These are phyloP conservation scores for Pelodytes ibericus DNA, from an alignment of 2,797 vertebrate species.

Conservation along the genomic window DNA sequence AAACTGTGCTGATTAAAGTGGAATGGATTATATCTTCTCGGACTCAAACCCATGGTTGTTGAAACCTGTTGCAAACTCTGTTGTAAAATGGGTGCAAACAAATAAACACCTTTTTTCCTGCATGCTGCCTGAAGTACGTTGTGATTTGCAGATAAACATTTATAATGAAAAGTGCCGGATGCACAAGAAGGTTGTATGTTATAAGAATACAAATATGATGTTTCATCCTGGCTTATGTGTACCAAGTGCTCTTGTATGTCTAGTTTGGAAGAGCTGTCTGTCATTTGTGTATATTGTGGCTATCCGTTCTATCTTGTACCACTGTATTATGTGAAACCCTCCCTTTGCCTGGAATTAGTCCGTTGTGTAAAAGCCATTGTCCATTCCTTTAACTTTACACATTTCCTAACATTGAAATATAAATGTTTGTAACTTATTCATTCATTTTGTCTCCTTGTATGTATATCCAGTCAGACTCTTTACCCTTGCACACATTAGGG, in stretches of 20 bases:
- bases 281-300: conserved; percentile 70
- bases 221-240: conserved; percentile 70
- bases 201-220: conserved; percentile 67
- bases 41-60: conserved; percentile 67
- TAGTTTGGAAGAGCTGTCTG: conserved; percentile 70
- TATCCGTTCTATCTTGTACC: conserved; percentile 71
- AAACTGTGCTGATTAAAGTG: conserved; percentile 67
- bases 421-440: conserved; percentile 80
- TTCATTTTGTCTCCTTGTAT: conserved; percentile 70
- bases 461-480: conserved; percentile 15
- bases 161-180: conserved; percentile 68
- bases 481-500: background rate
- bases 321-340: conserved; percentile 69
- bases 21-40: conserved; percentile 71
- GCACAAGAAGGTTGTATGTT: conserved; percentile 70
- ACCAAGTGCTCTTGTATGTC: conserved; percentile 69
- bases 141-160: conserved; percentile 71
- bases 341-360: conserved; percentile 72
- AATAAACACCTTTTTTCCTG: conserved; percentile 75
- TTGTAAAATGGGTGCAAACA: conserved; percentile 69
- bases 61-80: conserved; percentile 70
- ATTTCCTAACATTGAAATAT: conserved; percentile 80
- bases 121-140: conserved; percentile 81
- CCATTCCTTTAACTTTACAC: conserved; percentile 74
- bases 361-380: conserved; percentile 74